Base-by-base conservation (phyloP, 2,888 invertebrate species). In the Leptopilina drosophilae region DNA sequence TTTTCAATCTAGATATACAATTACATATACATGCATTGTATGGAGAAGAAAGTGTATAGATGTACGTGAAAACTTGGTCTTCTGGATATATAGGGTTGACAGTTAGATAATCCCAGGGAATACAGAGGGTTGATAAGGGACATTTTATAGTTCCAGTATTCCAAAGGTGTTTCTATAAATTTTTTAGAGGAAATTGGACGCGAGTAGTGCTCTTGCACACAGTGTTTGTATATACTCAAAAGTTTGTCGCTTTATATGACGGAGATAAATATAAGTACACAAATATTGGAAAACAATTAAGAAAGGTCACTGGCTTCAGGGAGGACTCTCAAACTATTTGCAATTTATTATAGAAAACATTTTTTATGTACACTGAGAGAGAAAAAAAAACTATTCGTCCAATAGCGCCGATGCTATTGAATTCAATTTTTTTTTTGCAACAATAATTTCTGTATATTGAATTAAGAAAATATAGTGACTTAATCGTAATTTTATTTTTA, bases 101-200 rank as follows among this genome's bases (percentile, higher is more conserved):
- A 73, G 73, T 5, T 33, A 73, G 56, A 73, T 73, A 73, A 73
- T 73, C 73, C 73, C 26, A 1, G 33, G 73, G 56, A 73, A 73
- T 73, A 73, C 40, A 73, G 73, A 59, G 14, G 56, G 73, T 26
- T 73, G 73, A 73, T 73, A 56, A 46, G 46, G 46, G 56, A 73
- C 56, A 73, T 15, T 73, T 73, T 73, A 73, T 73, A 73, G 73
- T 73, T 56, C 8, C 33, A 26, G 46, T 69, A 69, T 69, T 56
- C 26, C 26, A 33, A 49, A n/a, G 26, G 73, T 20, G 62, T 20
- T 56, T 69, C 69, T 69, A 73, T 73, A 73, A 26, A 73, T 73
- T 73, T 73, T 73, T 73, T 59, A 73, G 73, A 56, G 33, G 73
- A 73, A 73, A 73, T 73, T 73, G 73, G 73, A 73, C 56, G 56